Percentiles rank a stretch among this genome's conserved stretches.
Evolutionary conservation across 2,113 vertebrate species (phyloP).

Genomic region (Colius striatus): DNA sequence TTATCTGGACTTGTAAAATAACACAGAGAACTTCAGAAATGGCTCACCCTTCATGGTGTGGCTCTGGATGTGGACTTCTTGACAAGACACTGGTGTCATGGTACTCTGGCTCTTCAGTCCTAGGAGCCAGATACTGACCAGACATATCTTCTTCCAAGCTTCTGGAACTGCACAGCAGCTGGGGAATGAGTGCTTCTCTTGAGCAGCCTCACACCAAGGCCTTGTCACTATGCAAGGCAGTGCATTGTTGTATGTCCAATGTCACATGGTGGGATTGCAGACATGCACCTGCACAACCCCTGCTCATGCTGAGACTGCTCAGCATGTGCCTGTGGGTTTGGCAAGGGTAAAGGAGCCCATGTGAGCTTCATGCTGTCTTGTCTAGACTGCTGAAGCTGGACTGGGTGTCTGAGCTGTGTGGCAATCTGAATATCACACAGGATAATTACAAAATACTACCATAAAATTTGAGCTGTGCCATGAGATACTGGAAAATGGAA

Average conservation of each 20-base stretch:
- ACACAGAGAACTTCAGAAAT: neutral
- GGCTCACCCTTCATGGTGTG: rapidly evolving
- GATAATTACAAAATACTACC: neutral
- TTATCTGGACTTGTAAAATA: neutral
- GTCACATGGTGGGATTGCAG: neutral
- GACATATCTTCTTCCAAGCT: neutral
- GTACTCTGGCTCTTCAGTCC: neutral
- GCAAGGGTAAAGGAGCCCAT: rapidly evolving
- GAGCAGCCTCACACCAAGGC: neutral
- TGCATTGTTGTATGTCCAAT: neutral
- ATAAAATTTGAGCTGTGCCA: neutral
- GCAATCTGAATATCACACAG: rapidly evolving
- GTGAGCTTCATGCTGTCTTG: neutral
- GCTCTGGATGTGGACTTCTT: neutral
- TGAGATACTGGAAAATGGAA: neutral
- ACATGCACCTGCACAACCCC: neutral
- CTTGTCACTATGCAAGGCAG: neutral
- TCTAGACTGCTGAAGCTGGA: neutral
- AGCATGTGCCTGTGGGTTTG: rapidly evolving
- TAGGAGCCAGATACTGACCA: neutral
- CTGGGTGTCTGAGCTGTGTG: neutral
- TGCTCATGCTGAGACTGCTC: neutral
- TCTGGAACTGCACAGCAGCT: neutral
- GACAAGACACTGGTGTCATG: neutral
- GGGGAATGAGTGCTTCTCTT: neutral